phyloP scores from a whole-genome alignment of 2,888 invertebrate species.

The Drosophila melanocephala region DNA sequence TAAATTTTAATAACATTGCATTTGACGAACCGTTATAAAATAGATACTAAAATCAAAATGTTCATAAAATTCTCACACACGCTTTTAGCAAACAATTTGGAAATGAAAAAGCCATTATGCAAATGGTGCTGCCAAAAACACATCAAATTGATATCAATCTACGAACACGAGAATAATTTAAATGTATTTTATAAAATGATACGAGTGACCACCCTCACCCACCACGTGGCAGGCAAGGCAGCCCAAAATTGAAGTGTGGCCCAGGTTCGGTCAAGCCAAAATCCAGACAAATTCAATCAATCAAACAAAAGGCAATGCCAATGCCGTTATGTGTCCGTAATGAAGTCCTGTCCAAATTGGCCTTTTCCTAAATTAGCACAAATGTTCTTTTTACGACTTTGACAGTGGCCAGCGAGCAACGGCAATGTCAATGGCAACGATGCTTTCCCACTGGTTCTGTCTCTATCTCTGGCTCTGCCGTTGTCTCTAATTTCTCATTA shows the following conservation, averaged over 20 bases:
- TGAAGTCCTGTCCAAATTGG: constrained; percentile 82
- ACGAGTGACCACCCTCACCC: constrained; percentile 10
- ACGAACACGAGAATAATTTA: constrained; percentile 52
- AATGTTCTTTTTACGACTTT: constrained; percentile 82
- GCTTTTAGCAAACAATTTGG: constrained; percentile 35
- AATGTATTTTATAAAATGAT: constrained; percentile 56
- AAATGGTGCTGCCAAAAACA: constrained; percentile 61
- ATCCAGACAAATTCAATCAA: constrained; percentile 78
- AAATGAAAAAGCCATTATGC: constrained; percentile 74
- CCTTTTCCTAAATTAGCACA: constrained; percentile 82
- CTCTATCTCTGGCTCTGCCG: constrained; percentile 43
- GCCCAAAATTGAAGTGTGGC: constrained; percentile 21
- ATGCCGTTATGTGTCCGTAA: constrained; percentile 66
- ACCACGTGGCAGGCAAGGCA: background rate
- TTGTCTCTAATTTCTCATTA: constrained; percentile 84
- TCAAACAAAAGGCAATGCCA: constrained; percentile 77
- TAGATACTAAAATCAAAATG: background rate
- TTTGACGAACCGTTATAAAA: background rate
- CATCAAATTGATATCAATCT: constrained; percentile 76
- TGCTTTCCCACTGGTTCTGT: constrained; percentile 7
- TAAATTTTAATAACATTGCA: background rate
- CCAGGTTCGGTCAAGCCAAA: constrained; percentile 21
- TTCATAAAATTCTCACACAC: background rate
- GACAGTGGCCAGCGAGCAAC: constrained; percentile 53
- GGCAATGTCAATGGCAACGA: constrained; percentile 29